phyloP scores from a whole-genome alignment of 2,888 invertebrate species.

The Aradus depressus region DNA sequence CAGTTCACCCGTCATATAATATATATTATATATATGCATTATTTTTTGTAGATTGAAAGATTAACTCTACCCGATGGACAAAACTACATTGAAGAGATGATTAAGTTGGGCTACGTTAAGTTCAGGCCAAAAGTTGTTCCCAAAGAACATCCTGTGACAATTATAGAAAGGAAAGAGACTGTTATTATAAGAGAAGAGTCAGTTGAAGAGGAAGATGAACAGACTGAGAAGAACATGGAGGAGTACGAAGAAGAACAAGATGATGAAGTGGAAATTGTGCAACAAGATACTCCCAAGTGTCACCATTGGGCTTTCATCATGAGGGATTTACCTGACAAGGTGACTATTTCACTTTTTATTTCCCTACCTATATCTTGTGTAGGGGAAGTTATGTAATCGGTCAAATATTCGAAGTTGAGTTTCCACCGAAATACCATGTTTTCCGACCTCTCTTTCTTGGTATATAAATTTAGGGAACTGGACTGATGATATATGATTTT shows the following conservation, averaged over 20 bases:
- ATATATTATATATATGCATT: neutral
- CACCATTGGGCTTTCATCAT: neutral
- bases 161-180: neutral
- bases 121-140: neutral
- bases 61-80: constrained; percentile 12
- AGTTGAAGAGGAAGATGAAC: neutral
- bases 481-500: no score
- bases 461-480: no score
- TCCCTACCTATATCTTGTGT: no score
- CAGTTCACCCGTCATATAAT: neutral
- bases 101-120: neutral
- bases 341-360: no score
- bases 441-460: no score
- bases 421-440: no score
- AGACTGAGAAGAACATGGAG: neutral
- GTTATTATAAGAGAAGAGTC: neutral
- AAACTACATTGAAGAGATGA: neutral
- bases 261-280: no score
- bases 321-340: neutral
- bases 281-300: neutral
- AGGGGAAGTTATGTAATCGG: no score
- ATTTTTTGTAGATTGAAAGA: constrained; percentile 11
- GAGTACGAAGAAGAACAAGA: no score
- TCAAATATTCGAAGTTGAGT: no score
- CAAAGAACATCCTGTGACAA: neutral